Base-by-base conservation (phyloP, 2,797 vertebrate genomes). In the Pempheris klunzingeri region DNA sequence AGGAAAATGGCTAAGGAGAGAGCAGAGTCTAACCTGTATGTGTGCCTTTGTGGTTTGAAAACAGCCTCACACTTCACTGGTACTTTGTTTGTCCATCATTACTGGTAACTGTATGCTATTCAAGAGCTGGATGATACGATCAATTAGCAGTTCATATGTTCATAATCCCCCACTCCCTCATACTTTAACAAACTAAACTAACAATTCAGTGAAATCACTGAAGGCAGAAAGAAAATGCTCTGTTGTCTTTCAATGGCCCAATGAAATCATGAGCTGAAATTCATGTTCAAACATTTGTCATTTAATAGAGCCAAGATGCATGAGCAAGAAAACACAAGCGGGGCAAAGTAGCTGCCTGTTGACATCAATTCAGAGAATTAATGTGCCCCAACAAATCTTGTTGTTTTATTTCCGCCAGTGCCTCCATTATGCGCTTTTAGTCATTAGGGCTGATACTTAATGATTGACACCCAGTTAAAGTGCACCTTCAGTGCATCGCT, bases 401-500 rank as follows among this genome's bases (percentile, higher is more conserved):
- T 90, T 92, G 89, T 91, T 93, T 92, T 91, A 89, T 90, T 90
- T 92, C 87, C 69, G 41, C 79, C 82, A 78, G 67, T 53, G 65
- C 80, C 83, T 93, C 90, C 81, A 86, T 94, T 93, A 93, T 93
- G 90, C 78, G 78, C 92, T 93, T 94, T 92, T 86, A 94, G 93
- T 94, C 92, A 94, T 94, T 92, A 91, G 85, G 79, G 79, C 78
- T 89, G 87, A 91, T 92, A 86, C 88, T 85, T 92, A 87, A 88
- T 95, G 94, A 95, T 91, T 94, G 93, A 94, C 93, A 93, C 79
- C 74, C 87, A 92, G 94, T 92, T 93, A 95, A 93, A 95, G 94
- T 94, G 94, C 93, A 94, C 93, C 90, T 89, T 80, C 87, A 87
- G 87, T 93, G 87, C 91, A 91, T 94, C 82, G 65, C 93, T 93